phyloP scores from a whole-genome alignment of 2,888 invertebrate genomes.

The Cantharis rustica region DNA sequence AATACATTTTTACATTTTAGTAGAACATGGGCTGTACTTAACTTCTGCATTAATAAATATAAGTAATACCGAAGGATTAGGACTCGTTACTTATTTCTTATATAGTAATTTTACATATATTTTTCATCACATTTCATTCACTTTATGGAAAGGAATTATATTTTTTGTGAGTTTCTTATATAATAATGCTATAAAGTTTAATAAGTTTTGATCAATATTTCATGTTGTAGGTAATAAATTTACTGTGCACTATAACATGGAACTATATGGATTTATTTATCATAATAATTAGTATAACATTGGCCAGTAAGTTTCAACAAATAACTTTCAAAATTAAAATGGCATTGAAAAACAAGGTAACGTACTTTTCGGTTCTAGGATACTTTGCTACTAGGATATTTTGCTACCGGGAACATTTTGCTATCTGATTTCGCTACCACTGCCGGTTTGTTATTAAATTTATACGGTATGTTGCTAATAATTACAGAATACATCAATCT shows the following conservation, averaged over 20 bases:
- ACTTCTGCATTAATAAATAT: conserved; percentile 6
- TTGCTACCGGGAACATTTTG: no score
- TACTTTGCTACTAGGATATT: no score
- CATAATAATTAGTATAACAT: conserved; percentile 44
- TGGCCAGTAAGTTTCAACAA: conserved; percentile 46
- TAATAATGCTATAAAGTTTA: no score
- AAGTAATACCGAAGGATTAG: not conserved
- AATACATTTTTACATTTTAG: conserved; percentile 4
- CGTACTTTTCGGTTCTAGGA: no score
- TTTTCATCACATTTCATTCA: not conserved
- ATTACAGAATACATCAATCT: no score
- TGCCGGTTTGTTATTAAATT: no score
- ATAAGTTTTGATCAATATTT: not conserved
- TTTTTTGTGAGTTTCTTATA: not conserved
- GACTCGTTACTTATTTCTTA: not conserved
- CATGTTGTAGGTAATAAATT: conserved; percentile 40
- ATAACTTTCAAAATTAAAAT: conserved; percentile 36
- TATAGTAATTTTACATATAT: not conserved
- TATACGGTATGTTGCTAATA: no score
- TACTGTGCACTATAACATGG: conserved; percentile 45
- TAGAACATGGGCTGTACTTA: conserved; percentile 14
- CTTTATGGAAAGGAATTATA: not conserved
- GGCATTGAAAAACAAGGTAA: conserved; percentile 6
- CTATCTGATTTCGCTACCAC: no score
- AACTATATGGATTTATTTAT: conserved; percentile 49